Percentiles rank a stretch among this genome's conserved stretches.
These are phyloP conservation scores for Rhizoglyphus robini DNA, from an alignment of 1,140 invertebrate species.

Conservation along the genomic window DNA sequence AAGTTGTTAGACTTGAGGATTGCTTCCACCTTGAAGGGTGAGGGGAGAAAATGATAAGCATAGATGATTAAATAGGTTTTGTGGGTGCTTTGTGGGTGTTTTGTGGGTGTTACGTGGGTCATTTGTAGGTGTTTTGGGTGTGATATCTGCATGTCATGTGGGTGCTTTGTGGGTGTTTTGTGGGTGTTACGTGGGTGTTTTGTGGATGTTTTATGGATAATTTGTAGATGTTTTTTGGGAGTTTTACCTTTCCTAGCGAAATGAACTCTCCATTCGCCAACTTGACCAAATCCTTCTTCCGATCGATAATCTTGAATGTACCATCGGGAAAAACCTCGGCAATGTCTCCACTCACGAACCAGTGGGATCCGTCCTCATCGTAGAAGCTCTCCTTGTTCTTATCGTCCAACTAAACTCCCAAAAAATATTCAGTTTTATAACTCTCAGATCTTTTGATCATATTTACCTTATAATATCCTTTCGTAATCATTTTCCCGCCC, in stretches of 20 bases:
- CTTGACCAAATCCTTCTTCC: conserved; percentile 97
- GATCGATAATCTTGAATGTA: conserved; percentile 91
- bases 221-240: conserved; percentile 7
- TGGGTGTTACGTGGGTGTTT: too few species aligned
- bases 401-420: too few species aligned
- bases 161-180: too few species aligned
- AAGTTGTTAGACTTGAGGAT: conserved; percentile 80
- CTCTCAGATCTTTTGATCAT: too few species aligned
- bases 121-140: too few species aligned
- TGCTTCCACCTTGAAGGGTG: conserved; percentile 41
- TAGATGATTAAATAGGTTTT: too few species aligned
- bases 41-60: too few species aligned
- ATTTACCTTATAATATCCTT: conserved; percentile 91
- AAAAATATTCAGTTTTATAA: too few species aligned
- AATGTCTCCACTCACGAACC: conserved; percentile 94
- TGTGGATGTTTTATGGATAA: too few species aligned
- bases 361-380: conserved; percentile 58
- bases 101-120: too few species aligned
- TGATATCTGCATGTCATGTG: too few species aligned
- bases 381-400: conserved; percentile 83
- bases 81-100: too few species aligned
- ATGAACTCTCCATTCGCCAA: conserved; percentile 88
- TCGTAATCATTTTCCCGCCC: conserved; percentile 72
- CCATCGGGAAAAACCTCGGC: conserved; percentile 83
- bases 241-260: conserved; percentile 34